A percentile compares a stretch with the other conserved stretches of the same genome.
Conservation (phyloP, 2,113 vertebrate genomes). For the Agelaius phoeniceus region DNA sequence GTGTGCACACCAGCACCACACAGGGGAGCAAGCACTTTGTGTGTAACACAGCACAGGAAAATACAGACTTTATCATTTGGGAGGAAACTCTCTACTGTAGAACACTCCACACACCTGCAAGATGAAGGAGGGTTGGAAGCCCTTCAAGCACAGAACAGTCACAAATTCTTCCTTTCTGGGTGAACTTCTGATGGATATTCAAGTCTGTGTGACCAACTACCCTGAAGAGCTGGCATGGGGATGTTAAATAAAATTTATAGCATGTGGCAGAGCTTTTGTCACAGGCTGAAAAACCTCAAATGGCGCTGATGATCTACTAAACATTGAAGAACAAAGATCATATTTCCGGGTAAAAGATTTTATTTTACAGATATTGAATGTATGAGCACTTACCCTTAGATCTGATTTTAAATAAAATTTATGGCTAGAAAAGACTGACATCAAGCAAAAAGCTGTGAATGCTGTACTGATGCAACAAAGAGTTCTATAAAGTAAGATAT, state of each 20-base stretch:
- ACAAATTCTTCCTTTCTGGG: background rate
- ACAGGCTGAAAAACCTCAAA: background rate
- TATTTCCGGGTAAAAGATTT: background rate
- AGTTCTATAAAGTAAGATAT: background rate
- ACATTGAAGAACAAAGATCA: background rate
- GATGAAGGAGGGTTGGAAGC: background rate
- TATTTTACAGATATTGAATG: background rate
- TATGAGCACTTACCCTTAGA: background rate
- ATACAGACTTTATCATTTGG: background rate
- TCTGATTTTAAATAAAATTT: background rate
- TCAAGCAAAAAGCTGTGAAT: background rate
- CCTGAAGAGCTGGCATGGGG: background rate
- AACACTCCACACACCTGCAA: background rate
- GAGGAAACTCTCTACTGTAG: background rate
- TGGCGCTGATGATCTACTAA: background rate
- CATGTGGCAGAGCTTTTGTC: background rate
- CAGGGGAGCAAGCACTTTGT: background rate
- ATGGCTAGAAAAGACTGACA: background rate
- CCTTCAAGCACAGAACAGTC: background rate
- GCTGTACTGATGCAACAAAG: background rate
- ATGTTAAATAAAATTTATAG: conserved; percentile 11
- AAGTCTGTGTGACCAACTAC: background rate
- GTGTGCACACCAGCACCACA: background rate
- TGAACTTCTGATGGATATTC: background rate
- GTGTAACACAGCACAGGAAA: background rate